Base-by-base conservation (phyloP, 2,797 vertebrate genomes). In the Enteromius mattozi region DNA sequence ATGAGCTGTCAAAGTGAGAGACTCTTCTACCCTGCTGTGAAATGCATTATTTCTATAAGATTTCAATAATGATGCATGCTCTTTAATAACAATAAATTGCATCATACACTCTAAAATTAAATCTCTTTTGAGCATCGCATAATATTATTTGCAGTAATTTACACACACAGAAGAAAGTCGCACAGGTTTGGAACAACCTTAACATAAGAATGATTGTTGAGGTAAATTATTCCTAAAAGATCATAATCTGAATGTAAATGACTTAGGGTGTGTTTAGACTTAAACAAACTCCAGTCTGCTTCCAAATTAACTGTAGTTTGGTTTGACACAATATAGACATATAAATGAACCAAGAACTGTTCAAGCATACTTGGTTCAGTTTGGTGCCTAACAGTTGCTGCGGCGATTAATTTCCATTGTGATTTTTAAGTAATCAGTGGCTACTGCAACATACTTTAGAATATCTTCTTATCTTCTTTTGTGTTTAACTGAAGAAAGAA, bases 1-100 rank as follows among this genome's bases (percentile, higher is more conserved):
- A 47, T 47, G 35, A 59, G 51, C 68, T 47, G 37, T 61, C 54
- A 71, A 17, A 35, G 8, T 71, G 27, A 47, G 51, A 21, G 75
- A 68, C 37, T n/a, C 37, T 12, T 70, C 45, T 30, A 59, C 37
- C 37, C 37, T 74, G 40, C 69, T 63, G 51, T 33, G 27, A 74
- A 74, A 35, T 6, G 54, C n/a, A 68, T 54, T 35, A 71, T 72
- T 45, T 47, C 30, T 12, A 40, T 17, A 59, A 51, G 70, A 82
- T 82, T 76, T 37, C 33, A 56, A 47, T 76, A 76, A 68, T 83
- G n/a, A 66, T 83, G 10, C 45, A 13, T 49, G 30, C 42, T 65
- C 33, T 47, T 51, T 66, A 82, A 65, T 65, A 51, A 40, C 45
- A 37, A 16, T 49, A 12, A 24, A 49, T 35, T 82, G 17, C 21